Conservation (phyloP, 2,113 vertebrate genomes). For the Atlantisia rogersi region DNA sequence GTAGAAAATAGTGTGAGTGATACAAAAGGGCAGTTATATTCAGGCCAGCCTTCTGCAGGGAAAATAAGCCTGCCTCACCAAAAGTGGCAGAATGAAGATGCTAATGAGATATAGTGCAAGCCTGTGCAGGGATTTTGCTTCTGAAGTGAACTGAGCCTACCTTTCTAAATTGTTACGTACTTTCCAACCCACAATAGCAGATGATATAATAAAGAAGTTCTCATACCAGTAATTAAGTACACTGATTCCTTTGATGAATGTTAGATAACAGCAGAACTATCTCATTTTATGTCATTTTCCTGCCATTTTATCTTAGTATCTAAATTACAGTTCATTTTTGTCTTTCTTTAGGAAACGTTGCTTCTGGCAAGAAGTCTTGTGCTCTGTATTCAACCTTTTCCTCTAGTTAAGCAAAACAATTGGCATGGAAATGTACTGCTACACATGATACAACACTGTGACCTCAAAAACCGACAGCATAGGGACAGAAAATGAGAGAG, state of each 20-base stretch:
- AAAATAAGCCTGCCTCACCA: neutral
- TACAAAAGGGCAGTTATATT: neutral
- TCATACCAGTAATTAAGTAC: neutral
- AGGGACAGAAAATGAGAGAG: neutral
- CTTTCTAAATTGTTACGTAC: neutral
- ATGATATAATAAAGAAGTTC: neutral
- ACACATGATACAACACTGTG: accelerated
- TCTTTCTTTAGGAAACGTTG: neutral
- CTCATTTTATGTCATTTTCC: neutral
- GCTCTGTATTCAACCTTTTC: neutral
- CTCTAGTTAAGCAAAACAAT: neutral
- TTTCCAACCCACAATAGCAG: neutral
- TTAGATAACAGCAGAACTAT: neutral
- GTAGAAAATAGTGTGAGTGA: neutral
- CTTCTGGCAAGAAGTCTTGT: neutral
- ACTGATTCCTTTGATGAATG: neutral
- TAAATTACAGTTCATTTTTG: slow-evolving; percentile 3
- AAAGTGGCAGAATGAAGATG: neutral
- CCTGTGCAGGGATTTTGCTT: neutral
- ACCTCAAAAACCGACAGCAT: neutral
- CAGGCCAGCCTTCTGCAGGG: neutral
- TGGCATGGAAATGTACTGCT: neutral
- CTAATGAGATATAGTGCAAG: neutral
- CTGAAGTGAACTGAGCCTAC: neutral
- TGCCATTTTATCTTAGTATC: neutral